Percentiles rank a stretch among this genome's conserved stretches.
phyloP scores from a whole-genome alignment of 2,888 invertebrate genomes.

The Eristalis tenax region DNA sequence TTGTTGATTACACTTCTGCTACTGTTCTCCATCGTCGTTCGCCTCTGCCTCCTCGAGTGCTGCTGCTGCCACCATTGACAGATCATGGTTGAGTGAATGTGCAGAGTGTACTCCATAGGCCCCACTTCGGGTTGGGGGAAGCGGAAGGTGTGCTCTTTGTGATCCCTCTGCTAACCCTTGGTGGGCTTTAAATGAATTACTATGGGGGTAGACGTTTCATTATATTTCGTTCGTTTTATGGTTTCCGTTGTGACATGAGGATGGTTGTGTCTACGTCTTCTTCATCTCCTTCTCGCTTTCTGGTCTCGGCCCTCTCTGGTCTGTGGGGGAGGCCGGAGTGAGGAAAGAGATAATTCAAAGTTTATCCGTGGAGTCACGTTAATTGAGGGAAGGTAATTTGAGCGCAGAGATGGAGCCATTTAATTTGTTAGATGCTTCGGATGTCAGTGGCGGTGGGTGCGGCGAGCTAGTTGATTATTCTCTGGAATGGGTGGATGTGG shows the following conservation, averaged over 20 bases:
- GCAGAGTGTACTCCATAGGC: not conserved
- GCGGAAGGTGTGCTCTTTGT: not conserved
- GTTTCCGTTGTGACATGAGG: conserved; percentile 64
- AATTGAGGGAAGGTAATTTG: conserved; percentile 69
- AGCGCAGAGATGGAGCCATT: conserved; percentile 69
- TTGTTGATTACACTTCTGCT: conserved; percentile 72
- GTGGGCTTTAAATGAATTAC: conserved; percentile 69
- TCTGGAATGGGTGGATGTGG: no score
- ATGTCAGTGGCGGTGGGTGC: conserved; percentile 1
- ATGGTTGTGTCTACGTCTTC: conserved; percentile 23
- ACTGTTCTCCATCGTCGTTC: conserved; percentile 48
- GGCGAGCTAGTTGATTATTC: not conserved
- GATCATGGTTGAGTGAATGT: conserved; percentile 64
- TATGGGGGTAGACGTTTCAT: conserved; percentile 70
- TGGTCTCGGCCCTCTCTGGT: not conserved
- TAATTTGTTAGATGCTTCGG: conserved; percentile 65
- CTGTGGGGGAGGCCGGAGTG: not conserved
- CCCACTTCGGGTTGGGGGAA: not conserved
- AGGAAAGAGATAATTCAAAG: conserved; percentile 62
- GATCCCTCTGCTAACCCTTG: conserved; percentile 56
- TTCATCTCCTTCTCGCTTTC: not conserved
- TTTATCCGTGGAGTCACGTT: conserved; percentile 71
- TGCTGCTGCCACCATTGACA: conserved; percentile 35
- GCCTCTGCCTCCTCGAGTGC: conserved; percentile 1
- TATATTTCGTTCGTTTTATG: conserved; percentile 72